A percentile compares a stretch with the other conserved stretches of the same genome.
These are phyloP conservation scores for Apis mellifera DNA, from an alignment of 1,140 invertebrate genomes.

Conservation along the genomic window Amel_HAv3.1 CM009941.2:11143501-11144000, in stretches of 20 bases:
- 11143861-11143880: neutral
- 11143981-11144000: too few species aligned
- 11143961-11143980: too few species aligned
- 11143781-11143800: conserved; percentile 4
- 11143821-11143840: too few species aligned
- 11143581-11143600: neutral
- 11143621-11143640: neutral
- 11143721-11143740: neutral
- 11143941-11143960: too few species aligned
- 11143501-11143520: neutral
- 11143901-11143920: neutral
- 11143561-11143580: neutral
- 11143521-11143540: neutral
- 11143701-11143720: neutral
- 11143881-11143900: too few species aligned
- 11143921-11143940: neutral
- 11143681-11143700: neutral
- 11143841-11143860: conserved; percentile 7
- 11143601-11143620: neutral
- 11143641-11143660: neutral
- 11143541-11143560: neutral
- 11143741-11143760: neutral
- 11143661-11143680: neutral
- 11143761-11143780: conserved; percentile 5
- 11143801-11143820: neutral